phyloP scores from a whole-genome alignment of 2,888 invertebrate species.

The Anthrax anthrax region DNA sequence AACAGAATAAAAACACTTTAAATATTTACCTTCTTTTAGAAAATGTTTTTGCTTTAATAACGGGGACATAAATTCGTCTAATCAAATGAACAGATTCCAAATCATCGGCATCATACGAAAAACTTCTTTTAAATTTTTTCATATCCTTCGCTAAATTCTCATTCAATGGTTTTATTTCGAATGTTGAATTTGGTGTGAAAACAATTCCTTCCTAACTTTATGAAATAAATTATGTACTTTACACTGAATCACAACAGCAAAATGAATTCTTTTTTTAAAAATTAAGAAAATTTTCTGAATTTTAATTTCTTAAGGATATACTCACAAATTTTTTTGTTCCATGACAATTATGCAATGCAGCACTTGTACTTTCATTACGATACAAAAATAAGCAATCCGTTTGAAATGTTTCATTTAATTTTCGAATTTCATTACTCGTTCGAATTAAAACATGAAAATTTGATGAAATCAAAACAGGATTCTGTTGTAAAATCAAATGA shows the following conservation, averaged over 20 bases:
- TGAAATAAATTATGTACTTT: neutral
- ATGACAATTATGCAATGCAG: conserved; percentile 53
- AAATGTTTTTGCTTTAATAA: neutral
- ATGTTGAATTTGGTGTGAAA: conserved; percentile 48
- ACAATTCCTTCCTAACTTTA: conserved; percentile 48
- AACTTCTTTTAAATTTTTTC: conserved; percentile 17
- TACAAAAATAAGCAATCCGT: conserved; percentile 52
- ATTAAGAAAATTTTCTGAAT: too few relatives aligned
- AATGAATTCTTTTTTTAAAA: too few relatives aligned
- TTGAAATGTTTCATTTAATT: conserved; percentile 33
- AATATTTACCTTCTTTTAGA: neutral
- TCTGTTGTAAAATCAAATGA: conserved; percentile 45
- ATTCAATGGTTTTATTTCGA: conserved; percentile 53
- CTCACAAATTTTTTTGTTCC: conserved; percentile 44
- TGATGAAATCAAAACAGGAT: conserved; percentile 44
- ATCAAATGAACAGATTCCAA: conserved; percentile 5
- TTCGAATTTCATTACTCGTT: conserved; percentile 19
- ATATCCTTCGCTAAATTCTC: conserved; percentile 29
- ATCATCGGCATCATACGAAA: neutral
- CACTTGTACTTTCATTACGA: conserved; percentile 40
- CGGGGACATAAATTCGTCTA: conserved; percentile 2
- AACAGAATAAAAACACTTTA: too few relatives aligned
- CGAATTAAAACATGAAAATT: conserved; percentile 38
- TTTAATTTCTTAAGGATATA: conserved; percentile 38
- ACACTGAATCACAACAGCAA: neutral